Evolutionary conservation across 2,888 invertebrate genomes (phyloP), one percentile per base, ranked within the genome.

Genomic region (Melieria omissa): DNA sequence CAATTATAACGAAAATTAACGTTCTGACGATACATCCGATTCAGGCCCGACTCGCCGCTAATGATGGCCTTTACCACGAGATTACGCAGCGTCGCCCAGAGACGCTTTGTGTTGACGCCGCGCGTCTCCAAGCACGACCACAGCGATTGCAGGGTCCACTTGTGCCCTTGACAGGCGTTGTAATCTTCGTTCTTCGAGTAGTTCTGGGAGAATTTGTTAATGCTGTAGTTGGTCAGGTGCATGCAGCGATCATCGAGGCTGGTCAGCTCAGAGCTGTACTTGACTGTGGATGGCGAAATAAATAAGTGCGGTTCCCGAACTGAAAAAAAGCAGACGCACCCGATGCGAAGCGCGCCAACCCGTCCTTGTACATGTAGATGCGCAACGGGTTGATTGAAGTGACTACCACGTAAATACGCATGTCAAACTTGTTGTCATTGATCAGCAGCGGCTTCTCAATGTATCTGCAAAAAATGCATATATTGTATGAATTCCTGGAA

Each of bases 371-470:
- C 80, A 99, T 88, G 86, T 98, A 99, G 80, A 99, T 92, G 78
- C 95, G 88, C 4, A 99, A 89, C 0, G 99, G 99, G 86, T 98
- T 95, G 78, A 98, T 93, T 55, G 96, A 97, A 1, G 99, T 97
- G 46, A 99, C 93, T 46, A 98, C 90, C 52, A 98, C 97, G 87
- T 99, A 99, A 46, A 99, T 88, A 6, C 99, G 90, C 83, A 99
- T 90, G 88, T 99, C 99, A 88, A 99, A 99, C 88, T 99, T 99
- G 86, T 95, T 96, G 62, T 95, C 97, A 83, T 96, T 97, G 80
- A 99, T 95, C 63, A 96, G 90, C 83, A 92, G 92, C 0, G 97
- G 97, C 80, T 93, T 92, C 74, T 93, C 90, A 75, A 96, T 92
- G 82, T 94, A 97, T 76, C 88, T 86, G 60, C 0, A 75, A 70